phyloP scores from a whole-genome alignment of 1,140 invertebrate species.

The Drosophila pandora region DNA sequence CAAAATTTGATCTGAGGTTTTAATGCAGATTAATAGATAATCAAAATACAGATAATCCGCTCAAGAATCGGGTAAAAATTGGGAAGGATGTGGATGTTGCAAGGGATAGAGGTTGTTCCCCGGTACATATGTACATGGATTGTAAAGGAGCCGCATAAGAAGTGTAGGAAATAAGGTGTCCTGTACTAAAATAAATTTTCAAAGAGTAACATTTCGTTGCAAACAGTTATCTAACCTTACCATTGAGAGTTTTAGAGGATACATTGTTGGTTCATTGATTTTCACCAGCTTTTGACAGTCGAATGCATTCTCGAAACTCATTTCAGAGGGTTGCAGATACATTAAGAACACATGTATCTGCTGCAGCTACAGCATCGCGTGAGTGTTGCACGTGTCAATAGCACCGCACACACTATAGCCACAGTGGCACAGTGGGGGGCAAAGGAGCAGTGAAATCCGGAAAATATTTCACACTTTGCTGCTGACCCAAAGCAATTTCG shows the following conservation, averaged over 20 bases:
- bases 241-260: conserved; percentile 15
- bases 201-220: background rate
- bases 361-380: conserved; percentile 47
- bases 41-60: too few species aligned
- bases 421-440: conserved; percentile 24
- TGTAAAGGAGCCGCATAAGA: too few species aligned
- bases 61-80: too few species aligned
- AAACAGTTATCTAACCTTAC: background rate
- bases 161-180: too few species aligned
- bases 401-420: conserved; percentile 41
- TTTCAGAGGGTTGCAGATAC: conserved; percentile 24
- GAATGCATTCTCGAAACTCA: conserved; percentile 74
- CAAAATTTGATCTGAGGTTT: too few species aligned
- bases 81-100: too few species aligned
- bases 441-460: conserved; percentile 34
- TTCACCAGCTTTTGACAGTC: conserved; percentile 71
- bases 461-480: conserved; percentile 64
- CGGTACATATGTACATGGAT: too few species aligned
- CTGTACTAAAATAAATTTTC: background rate
- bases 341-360: conserved; percentile 26
- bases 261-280: conserved; percentile 29
- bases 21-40: too few species aligned
- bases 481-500: conserved; percentile 40
- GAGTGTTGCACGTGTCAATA: conserved; percentile 70
- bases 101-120: too few species aligned